A percentile compares a stretch with the other conserved stretches of the same genome.
Conservation (phyloP, 1,140 invertebrate genomes). For the Neodiprion pinetum region DNA sequence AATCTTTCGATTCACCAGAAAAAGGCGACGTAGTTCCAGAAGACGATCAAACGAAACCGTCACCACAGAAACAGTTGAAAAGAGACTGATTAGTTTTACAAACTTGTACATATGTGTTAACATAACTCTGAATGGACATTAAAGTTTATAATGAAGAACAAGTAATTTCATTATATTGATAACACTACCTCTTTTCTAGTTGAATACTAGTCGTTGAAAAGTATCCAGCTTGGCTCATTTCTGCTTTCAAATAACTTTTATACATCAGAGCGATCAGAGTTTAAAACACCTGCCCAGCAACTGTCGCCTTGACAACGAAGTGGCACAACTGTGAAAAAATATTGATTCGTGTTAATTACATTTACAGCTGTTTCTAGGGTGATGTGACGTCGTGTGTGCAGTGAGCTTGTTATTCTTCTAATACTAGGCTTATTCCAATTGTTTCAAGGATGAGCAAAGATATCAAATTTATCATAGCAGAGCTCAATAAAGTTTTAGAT, state of each 20-base stretch:
- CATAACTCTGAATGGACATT: not conserved
- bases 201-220: not conserved
- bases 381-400: not conserved
- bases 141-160: slow-evolving; percentile 6
- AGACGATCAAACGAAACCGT: not conserved
- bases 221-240: not conserved
- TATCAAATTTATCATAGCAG: slow-evolving; percentile 80
- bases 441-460: slow-evolving; percentile 70
- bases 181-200: not conserved
- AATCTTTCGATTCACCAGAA: not conserved
- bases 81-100: not conserved
- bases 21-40: not conserved
- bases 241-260: not conserved
- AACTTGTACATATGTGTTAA: not conserved
- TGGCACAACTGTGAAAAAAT: slow-evolving; percentile 1
- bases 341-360: not conserved
- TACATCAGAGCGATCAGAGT: not conserved
- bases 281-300: slow-evolving; percentile 12
- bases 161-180: not conserved
- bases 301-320: slow-evolving; percentile 6
- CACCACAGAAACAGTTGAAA: slow-evolving; percentile 10
- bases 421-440: no score
- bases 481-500: slow-evolving; percentile 77
- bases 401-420: not conserved
- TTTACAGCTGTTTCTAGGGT: not conserved